Percentiles rank a stretch among this genome's conserved stretches.
Evolutionary conservation across 2,797 vertebrate species (phyloP).

Genomic region (Brachyalestes nurse): DNA sequence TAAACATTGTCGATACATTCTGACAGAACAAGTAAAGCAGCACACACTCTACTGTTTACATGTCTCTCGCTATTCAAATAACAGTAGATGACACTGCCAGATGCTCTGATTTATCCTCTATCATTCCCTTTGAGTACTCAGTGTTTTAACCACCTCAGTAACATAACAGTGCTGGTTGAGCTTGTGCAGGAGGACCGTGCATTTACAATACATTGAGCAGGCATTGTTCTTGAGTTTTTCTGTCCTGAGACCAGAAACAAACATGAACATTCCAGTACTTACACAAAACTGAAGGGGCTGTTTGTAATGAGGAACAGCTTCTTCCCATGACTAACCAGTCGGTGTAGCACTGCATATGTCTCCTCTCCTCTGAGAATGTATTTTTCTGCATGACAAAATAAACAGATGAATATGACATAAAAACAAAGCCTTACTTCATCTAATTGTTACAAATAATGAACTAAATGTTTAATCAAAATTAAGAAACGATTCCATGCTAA

Average conservation of each 20-base stretch:
- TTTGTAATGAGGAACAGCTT: slow-evolving; percentile 86
- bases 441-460: neutral
- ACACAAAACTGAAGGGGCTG: slow-evolving; percentile 88
- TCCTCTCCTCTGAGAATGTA: slow-evolving; percentile 83
- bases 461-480: neutral
- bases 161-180: too few relatives aligned
- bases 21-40: too few relatives aligned
- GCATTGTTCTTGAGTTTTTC: too few relatives aligned
- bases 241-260: neutral
- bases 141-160: too few relatives aligned
- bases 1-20: too few relatives aligned
- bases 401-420: neutral
- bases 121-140: too few relatives aligned
- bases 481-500: neutral
- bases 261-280: slow-evolving; percentile 58
- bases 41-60: too few relatives aligned
- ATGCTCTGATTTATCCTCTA: too few relatives aligned
- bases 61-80: too few relatives aligned
- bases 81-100: too few relatives aligned
- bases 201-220: too few relatives aligned
- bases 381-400: slow-evolving; percentile 70
- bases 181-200: too few relatives aligned
- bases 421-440: neutral
- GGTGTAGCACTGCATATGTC: slow-evolving; percentile 80
- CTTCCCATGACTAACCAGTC: slow-evolving; percentile 76